Percentiles rank a stretch among this genome's conserved stretches.
phyloP scores from a whole-genome alignment of 1,140 invertebrate genomes.

The Drosophila novamexicana region DNA sequence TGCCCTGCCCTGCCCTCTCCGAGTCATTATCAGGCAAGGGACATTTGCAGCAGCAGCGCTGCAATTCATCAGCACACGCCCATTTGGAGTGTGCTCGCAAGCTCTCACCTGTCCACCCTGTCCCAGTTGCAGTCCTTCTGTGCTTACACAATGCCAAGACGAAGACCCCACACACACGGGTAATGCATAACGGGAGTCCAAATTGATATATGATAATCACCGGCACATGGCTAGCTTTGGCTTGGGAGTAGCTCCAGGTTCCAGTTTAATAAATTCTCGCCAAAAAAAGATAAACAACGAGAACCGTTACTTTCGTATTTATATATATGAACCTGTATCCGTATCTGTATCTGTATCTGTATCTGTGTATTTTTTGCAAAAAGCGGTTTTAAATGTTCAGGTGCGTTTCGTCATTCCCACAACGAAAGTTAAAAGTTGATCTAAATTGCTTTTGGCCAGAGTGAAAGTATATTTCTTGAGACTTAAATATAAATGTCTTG shows the following conservation, averaged over 20 bases:
- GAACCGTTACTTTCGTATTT: conserved; percentile 28
- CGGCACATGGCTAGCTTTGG: conserved; percentile 42
- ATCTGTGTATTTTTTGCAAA: neutral
- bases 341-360: neutral
- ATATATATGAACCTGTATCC: conserved; percentile 1
- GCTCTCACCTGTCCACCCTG: neutral
- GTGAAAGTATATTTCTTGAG: conserved; percentile 3
- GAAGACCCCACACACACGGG: conserved; percentile 1
- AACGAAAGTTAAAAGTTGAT: conserved; percentile 17
- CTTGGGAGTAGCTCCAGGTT: conserved; percentile 3
- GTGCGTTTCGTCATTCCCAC: conserved; percentile 15
- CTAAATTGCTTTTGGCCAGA: neutral
- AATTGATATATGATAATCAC: conserved; percentile 67
- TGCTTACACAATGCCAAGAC: conserved; percentile 21
- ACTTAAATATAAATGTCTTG: too few species aligned
- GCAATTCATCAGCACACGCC: conserved; percentile 33
- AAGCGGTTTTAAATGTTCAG: conserved; percentile 24
- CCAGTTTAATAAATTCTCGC: conserved; percentile 35
- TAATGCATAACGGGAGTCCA: conserved; percentile 27
- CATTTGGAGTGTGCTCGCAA: neutral
- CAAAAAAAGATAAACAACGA: conserved; percentile 21
- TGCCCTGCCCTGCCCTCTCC: neutral
- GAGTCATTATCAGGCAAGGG: conserved; percentile 24
- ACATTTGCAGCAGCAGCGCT: conserved; percentile 26
- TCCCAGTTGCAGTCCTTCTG: neutral